Evolutionary conservation across 2,888 invertebrate genomes (phyloP).

Genomic region (Epirrhoe tristata): DNA sequence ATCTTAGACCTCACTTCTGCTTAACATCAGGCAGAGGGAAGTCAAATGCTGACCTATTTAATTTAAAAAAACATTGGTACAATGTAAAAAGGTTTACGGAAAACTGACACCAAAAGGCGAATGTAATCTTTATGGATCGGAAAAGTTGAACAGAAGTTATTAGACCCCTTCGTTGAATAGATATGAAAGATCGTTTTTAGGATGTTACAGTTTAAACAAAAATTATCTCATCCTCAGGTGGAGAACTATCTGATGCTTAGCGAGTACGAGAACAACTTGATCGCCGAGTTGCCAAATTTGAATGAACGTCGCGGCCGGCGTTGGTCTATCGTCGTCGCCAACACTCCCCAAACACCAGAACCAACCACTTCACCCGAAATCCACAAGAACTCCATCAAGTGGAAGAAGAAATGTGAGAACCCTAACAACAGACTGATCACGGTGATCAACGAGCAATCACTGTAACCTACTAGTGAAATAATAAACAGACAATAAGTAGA

Average conservation of each 20-base stretch:
- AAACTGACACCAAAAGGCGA: no score
- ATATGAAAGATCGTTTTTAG: no score
- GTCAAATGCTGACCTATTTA: no score
- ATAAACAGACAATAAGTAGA: slow-evolving; percentile 56
- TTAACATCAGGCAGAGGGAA: no score
- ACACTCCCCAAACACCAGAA: slow-evolving; percentile 62
- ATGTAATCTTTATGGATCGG: no score
- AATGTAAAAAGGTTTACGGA: no score
- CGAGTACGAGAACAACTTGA: slow-evolving; percentile 94
- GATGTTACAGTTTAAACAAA: background rate
- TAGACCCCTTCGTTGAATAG: no score
- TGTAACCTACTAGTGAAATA: slow-evolving; percentile 77
- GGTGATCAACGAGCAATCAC: slow-evolving; percentile 91
- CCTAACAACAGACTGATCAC: slow-evolving; percentile 89
- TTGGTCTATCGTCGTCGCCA: slow-evolving; percentile 88
- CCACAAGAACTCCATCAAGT: slow-evolving; percentile 72
- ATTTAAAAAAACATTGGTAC: no score
- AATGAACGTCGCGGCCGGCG: slow-evolving; percentile 89
- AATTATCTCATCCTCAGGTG: slow-evolving; percentile 77
- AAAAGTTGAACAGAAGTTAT: no score
- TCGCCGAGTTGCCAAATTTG: slow-evolving; percentile 91
- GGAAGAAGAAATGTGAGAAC: slow-evolving; percentile 83
- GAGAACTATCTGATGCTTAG: slow-evolving; percentile 94
- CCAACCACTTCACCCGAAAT: slow-evolving; percentile 70
- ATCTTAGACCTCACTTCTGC: no score